Conservation (phyloP, 2,113 vertebrate genomes). For the Opisthocomus hoazin region DNA sequence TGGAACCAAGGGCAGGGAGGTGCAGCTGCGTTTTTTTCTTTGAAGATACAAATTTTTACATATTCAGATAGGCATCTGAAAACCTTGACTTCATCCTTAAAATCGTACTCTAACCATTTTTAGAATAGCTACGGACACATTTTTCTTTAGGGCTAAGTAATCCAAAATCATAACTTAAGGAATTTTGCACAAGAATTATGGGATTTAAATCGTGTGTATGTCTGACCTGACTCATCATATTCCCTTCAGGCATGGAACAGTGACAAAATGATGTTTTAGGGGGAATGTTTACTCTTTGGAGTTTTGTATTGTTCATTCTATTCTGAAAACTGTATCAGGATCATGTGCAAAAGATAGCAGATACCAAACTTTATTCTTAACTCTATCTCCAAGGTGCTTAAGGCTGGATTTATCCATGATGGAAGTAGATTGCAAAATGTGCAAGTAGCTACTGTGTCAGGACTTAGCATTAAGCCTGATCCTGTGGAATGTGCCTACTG, state of each 20-base stretch:
- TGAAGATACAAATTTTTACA: not conserved
- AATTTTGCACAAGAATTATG: rapidly evolving
- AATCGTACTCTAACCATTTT: not conserved
- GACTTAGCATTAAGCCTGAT: not conserved
- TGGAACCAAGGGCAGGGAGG: not conserved
- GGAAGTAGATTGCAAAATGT: not conserved
- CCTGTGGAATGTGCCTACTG: not conserved
- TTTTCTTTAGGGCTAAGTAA: not conserved
- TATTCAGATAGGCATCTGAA: not conserved
- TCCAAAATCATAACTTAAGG: not conserved
- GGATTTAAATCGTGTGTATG: not conserved
- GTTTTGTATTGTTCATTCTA: not conserved
- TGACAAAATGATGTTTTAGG: not conserved
- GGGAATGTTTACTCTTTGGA: not conserved
- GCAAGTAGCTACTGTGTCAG: not conserved
- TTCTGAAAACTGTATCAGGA: not conserved
- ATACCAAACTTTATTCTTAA: not conserved
- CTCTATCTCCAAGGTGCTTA: not conserved
- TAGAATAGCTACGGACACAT: not conserved
- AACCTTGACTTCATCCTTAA: not conserved
- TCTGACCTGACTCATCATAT: not conserved
- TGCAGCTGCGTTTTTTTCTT: not conserved
- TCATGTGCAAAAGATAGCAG: not conserved
- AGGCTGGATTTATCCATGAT: not conserved
- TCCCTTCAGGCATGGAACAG: not conserved